Conservation (phyloP, 2,888 invertebrate species). For the Sialis lutaria region DNA sequence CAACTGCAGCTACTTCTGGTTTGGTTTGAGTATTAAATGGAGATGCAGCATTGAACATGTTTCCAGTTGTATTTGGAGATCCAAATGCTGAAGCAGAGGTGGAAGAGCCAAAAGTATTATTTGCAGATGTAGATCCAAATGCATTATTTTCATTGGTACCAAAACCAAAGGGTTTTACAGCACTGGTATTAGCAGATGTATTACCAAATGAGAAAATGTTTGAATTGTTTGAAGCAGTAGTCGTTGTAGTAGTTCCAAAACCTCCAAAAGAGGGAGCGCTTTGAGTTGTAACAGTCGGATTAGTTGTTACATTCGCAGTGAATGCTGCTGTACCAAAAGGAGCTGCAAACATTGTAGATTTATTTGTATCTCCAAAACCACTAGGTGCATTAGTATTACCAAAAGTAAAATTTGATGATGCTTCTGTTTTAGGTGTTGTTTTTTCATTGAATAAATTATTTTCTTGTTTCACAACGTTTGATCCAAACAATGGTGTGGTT, state of each 20-base stretch:
- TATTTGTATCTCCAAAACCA: not conserved
- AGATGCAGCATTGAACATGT: not conserved
- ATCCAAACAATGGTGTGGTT: not conserved
- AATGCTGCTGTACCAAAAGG: constrained; percentile 1
- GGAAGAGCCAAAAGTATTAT: not conserved
- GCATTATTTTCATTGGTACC: not conserved
- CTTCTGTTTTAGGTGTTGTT: not conserved
- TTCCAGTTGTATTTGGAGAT: constrained; percentile 2
- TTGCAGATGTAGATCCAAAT: constrained; percentile 1
- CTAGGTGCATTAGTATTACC: not conserved
- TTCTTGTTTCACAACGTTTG: not conserved
- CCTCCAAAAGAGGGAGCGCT: constrained; percentile 3
- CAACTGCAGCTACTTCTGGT: not conserved
- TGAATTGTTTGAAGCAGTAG: not conserved
- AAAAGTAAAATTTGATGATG: not conserved
- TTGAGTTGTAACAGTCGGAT: not conserved
- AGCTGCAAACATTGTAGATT: constrained; percentile 1
- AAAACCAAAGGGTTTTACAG: not conserved
- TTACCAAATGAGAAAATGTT: constrained; percentile 1
- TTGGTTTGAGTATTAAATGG: constrained; percentile 1
- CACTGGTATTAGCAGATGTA: not conserved
- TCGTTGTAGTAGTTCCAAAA: not conserved
- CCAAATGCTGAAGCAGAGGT: not conserved
- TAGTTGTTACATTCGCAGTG: not conserved
- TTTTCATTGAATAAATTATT: not conserved